phyloP scores from a whole-genome alignment of 2,888 invertebrate genomes.

The Epiperipatus broadwayi region DNA sequence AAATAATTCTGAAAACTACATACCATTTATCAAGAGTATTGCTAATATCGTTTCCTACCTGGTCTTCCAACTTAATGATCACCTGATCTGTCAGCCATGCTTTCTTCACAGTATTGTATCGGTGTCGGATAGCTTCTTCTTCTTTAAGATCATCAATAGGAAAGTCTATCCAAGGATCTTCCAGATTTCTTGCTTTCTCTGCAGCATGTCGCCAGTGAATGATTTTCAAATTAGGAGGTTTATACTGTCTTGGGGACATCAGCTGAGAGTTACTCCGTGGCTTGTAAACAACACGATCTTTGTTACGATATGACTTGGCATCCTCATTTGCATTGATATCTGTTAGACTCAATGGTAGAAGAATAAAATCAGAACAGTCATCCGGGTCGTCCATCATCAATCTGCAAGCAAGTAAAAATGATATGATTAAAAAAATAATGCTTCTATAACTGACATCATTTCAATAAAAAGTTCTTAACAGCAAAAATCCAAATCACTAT shows the following conservation, averaged over 20 bases:
- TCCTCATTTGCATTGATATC: no score
- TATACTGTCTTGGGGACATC: constrained; percentile 22
- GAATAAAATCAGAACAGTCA: no score
- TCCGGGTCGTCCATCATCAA: no score
- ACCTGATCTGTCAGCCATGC: constrained; percentile 34
- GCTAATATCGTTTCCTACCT: constrained; percentile 20
- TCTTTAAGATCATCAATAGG: constrained; percentile 30
- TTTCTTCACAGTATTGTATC: constrained; percentile 34
- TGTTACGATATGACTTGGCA: no score
- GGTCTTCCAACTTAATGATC: constrained; percentile 33
- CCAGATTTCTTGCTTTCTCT: constrained; percentile 22
- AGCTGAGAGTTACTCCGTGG: no score
- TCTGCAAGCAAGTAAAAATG: no score
- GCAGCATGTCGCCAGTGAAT: constrained; percentile 23
- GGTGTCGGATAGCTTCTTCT: constrained; percentile 31
- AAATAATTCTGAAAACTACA: constrained; percentile 10
- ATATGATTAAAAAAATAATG: no score
- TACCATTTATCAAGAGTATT: constrained; percentile 1
- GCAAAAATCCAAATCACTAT: no score
- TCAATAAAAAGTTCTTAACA: no score
- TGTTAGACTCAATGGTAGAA: no score
- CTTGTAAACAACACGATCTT: no score
- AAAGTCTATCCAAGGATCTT: constrained; percentile 35
- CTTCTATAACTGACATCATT: no score
- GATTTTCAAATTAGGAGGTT: constrained; percentile 16